Conservation (phyloP, 2,888 invertebrate genomes). For the Phorcus lineatus region DNA sequence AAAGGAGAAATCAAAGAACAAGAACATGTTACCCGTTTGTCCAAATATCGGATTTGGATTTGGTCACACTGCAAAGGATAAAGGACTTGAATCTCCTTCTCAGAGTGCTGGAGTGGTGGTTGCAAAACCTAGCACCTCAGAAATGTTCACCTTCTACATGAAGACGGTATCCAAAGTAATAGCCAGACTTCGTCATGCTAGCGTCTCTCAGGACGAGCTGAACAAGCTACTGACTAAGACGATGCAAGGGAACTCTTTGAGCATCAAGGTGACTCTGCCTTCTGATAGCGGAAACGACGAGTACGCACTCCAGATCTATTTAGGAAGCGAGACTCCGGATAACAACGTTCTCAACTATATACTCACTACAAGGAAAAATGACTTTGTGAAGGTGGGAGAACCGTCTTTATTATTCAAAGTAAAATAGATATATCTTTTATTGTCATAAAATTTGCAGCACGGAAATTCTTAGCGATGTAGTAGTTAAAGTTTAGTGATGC, state of each 20-base stretch:
- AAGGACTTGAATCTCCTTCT: slow-evolving; percentile 48
- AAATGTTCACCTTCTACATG: not conserved
- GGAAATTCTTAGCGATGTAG: no score
- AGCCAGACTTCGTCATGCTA: not conserved
- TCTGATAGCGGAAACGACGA: slow-evolving; percentile 19
- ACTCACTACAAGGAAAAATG: slow-evolving; percentile 22
- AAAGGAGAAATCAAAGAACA: slow-evolving; percentile 34
- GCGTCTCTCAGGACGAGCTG: not conserved
- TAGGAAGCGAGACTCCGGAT: not conserved
- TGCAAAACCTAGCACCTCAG: not conserved
- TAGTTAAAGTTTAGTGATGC: no score
- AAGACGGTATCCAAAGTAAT: not conserved
- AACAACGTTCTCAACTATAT: slow-evolving; percentile 18
- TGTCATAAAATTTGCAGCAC: no score
- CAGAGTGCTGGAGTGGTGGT: not conserved
- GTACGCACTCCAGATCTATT: slow-evolving; percentile 39
- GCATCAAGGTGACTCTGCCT: slow-evolving; percentile 16
- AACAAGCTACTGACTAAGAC: not conserved
- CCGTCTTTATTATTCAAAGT: no score
- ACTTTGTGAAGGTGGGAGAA: not conserved
- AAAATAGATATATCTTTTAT: no score
- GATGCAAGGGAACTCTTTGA: not conserved
- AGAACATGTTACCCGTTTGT: slow-evolving; percentile 50
- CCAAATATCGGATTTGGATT: slow-evolving; percentile 60
- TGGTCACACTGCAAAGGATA: slow-evolving; percentile 43